Evolutionary conservation across 2,797 vertebrate genomes (phyloP).

Genomic region (Xenops minutus): DNA sequence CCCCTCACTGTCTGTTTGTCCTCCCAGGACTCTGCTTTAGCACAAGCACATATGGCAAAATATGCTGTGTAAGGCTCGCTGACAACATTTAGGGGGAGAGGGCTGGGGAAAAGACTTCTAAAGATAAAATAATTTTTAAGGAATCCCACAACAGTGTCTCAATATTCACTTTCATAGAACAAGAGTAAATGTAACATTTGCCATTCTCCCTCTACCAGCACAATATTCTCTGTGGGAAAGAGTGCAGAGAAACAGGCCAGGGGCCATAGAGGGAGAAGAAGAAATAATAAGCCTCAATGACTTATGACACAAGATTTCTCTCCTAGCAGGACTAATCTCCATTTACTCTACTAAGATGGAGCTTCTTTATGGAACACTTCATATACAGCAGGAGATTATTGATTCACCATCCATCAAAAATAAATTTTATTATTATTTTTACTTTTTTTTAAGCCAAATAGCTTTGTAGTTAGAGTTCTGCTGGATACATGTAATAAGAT

Average conservation of each 20-base stretch:
- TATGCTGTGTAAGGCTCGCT: rapidly evolving
- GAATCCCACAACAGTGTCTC: background rate
- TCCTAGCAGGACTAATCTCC: constrained; percentile 17
- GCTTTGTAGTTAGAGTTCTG: constrained; percentile 20
- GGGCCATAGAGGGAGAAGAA: background rate
- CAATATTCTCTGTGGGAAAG: background rate
- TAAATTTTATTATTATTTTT: background rate
- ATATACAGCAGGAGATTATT: background rate
- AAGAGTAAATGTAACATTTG: background rate
- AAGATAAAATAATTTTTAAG: background rate
- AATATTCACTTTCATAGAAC: background rate
- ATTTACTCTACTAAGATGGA: background rate
- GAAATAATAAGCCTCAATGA: background rate
- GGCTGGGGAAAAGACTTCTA: background rate
- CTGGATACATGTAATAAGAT: background rate
- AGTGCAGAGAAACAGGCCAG: background rate
- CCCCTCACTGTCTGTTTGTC: background rate
- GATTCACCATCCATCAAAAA: constrained; percentile 36
- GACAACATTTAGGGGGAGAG: background rate
- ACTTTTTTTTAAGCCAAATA: constrained; percentile 3
- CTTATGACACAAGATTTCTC: background rate
- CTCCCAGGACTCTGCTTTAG: background rate
- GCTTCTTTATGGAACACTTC: constrained; percentile 32
- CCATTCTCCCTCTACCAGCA: background rate
- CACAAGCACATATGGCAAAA: rapidly evolving